Base-by-base conservation (phyloP, 2,113 vertebrate species). In the Apodemus speciosus region DNA sequence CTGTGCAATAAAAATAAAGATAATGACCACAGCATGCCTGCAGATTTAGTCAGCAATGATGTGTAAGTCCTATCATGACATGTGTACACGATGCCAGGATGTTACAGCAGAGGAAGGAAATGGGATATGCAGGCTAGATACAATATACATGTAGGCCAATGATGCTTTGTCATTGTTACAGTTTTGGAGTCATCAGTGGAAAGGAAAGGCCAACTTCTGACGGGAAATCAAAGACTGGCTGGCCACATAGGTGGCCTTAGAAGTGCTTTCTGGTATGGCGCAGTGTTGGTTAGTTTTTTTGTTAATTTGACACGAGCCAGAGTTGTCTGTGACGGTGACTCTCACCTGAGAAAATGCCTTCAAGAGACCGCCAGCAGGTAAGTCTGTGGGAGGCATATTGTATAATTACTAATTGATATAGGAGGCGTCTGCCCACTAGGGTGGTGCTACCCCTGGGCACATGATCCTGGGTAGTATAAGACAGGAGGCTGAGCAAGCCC, bases 21-120 rank as follows among this genome's bases (percentile, higher is more conserved):
- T 8, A 43, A 35, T 60, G 21, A 53, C 10, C 49, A 51, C 53
- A 32, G 4, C 21, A 25, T 79, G 56, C 38, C 35, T 89, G n/a
- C 46, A 85, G 83, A 75, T 66, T 87, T 66, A 86, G 84, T 81
- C 66, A n/a, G 85, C 71, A 77, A 13, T 84, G 51, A 85, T 53
- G 69, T 87, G 10, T 20, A 56, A 85, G 58, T 43, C 40, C 51
- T 51, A 53, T 30, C n/a, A 23, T 1, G 30, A 58, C 32, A 35
- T 9, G 23, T 8, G 18, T n/a, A 79, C 75, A 68, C 64, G 9
- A 69, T 15, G 72, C 79, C 9, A 58, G 75, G n/a, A 25, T 27
- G 60, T 84, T 20, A 58, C 3, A 56, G 14, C 43, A 69, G 8
- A 84, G 51, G 35, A 35, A 89, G n/a, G 14, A 66, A 56, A 76